phyloP scores from a whole-genome alignment of 2,797 vertebrate genomes.

The Hypotaenidia philippensis region DNA sequence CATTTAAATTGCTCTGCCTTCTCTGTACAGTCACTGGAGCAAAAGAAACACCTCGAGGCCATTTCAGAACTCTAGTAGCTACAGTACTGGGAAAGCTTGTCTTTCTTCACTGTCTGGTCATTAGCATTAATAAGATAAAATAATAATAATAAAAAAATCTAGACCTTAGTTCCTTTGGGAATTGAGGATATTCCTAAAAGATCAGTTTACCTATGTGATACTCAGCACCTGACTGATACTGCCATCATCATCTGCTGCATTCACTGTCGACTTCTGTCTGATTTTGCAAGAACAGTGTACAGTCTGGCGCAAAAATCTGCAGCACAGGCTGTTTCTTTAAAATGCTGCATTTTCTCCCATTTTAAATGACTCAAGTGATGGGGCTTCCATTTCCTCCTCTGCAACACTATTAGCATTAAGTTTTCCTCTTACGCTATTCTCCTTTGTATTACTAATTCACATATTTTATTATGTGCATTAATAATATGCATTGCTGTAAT shows the following conservation, averaged over 20 bases:
- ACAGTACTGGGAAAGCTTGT: neutral
- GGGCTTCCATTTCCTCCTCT: neutral
- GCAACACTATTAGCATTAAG: neutral
- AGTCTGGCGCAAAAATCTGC: neutral
- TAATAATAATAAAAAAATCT: neutral
- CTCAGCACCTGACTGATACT: neutral
- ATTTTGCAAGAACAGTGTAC: neutral
- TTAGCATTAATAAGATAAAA: neutral
- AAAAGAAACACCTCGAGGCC: neutral
- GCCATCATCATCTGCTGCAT: neutral
- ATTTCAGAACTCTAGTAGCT: neutral
- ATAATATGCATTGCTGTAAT: neutral
- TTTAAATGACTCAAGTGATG: neutral
- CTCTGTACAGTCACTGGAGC: neutral
- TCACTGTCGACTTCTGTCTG: neutral
- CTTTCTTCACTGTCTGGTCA: neutral
- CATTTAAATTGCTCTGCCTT: neutral
- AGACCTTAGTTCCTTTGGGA: neutral
- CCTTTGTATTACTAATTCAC: neutral
- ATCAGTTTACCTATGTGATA: neutral
- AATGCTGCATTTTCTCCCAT: neutral
- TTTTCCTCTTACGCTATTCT: neutral
- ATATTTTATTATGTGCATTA: slow-evolving; percentile 21
- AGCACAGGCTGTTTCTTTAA: neutral
- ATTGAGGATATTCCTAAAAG: neutral